Evolutionary conservation across 2,888 invertebrate genomes (phyloP).

Genomic region (Erebia aethiops): DNA sequence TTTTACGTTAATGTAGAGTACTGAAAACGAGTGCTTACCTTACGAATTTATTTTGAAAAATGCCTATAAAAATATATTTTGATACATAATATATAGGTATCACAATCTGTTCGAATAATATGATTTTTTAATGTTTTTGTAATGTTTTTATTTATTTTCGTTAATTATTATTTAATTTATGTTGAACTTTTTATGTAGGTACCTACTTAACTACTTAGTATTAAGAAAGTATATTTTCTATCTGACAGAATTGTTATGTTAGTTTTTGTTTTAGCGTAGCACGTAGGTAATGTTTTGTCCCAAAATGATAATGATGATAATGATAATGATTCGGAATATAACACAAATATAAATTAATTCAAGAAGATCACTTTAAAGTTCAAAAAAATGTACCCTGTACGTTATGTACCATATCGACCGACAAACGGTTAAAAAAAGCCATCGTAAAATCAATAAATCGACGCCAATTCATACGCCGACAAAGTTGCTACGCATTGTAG

Average conservation of each 20-base stretch:
- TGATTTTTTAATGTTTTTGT: neutral
- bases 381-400: conserved; percentile 14
- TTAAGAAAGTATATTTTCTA: no score
- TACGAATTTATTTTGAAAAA: neutral
- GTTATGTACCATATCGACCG: conserved; percentile 31
- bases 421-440: conserved; percentile 43
- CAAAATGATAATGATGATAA: no score
- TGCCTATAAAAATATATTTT: neutral
- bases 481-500: conserved; percentile 68
- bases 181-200: no score
- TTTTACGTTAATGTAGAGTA: conserved; percentile 21
- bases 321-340: no score
- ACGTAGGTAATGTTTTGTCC: no score
- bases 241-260: no score
- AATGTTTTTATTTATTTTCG: no score
- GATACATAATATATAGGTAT: neutral
- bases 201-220: no score
- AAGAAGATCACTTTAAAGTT: neutral
- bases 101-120: no score
- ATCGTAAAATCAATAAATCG: conserved; percentile 72
- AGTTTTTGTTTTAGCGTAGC: neutral
- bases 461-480: conserved; percentile 71
- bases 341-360: neutral
- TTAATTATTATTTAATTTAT: no score
- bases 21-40: neutral